phyloP scores from a whole-genome alignment of 2,797 vertebrate species.

The Centroberyx gerrardi region DNA sequence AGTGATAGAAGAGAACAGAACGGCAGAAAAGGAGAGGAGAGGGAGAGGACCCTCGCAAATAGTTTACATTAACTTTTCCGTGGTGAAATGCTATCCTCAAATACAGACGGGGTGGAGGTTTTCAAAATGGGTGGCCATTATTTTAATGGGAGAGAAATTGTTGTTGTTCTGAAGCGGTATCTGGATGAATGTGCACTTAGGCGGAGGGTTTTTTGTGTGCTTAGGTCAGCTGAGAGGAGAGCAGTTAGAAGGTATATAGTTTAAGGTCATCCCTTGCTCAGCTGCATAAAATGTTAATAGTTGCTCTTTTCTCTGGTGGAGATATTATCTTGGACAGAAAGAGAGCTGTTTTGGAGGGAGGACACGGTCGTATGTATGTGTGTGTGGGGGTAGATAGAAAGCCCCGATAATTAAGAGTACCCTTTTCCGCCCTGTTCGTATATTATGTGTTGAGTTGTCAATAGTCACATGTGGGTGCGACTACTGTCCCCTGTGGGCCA shows the following conservation, averaged over 20 bases:
- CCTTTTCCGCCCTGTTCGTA: no score
- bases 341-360: conserved; percentile 42
- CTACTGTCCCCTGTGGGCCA: no score
- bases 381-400: not conserved
- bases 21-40: not conserved
- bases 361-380: conserved; percentile 28
- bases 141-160: conserved; percentile 31
- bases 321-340: conserved; percentile 65
- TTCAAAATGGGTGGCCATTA: conserved; percentile 22
- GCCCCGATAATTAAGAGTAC: no score
- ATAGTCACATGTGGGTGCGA: no score
- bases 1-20: not conserved
- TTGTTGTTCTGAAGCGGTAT: conserved; percentile 30
- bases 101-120: not conserved
- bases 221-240: conserved; percentile 50
- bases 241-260: conserved; percentile 35
- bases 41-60: not conserved
- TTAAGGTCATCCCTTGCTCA: conserved; percentile 50
- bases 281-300: conserved; percentile 56
- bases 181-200: conserved; percentile 43
- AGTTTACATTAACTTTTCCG: conserved; percentile 23
- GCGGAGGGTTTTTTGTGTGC: conserved; percentile 25
- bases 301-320: conserved; percentile 42
- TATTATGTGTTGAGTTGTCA: no score
- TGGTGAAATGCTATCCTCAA: conserved; percentile 20